Percentiles rank a stretch among this genome's conserved stretches.
Conservation (phyloP, 2,797 vertebrate species). For the Pterois miles region DNA sequence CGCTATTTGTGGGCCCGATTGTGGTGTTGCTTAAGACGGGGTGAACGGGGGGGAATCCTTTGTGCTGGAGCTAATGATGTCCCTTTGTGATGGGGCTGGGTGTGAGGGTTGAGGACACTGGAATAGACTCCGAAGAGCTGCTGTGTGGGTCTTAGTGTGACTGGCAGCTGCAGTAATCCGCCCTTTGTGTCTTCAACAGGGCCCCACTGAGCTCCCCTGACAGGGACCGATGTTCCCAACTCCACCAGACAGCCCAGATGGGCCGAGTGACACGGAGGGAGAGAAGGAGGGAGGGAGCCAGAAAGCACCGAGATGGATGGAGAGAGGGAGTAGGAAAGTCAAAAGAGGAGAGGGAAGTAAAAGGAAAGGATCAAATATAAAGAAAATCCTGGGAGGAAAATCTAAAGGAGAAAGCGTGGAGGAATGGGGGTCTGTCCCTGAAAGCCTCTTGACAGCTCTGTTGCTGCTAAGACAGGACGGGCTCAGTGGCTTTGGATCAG, state of each 20-base stretch:
- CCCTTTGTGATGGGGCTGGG: conserved; percentile 80
- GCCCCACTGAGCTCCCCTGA: conserved; percentile 83
- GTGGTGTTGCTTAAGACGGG: conserved; percentile 74
- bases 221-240: conserved; percentile 79
- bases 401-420: background rate
- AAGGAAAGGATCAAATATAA: conserved; percentile 14
- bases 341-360: conserved; percentile 22
- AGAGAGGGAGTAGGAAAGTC: conserved; percentile 46
- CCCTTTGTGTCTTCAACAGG: conserved; percentile 85
- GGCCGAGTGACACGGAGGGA: conserved; percentile 70
- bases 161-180: conserved; percentile 90
- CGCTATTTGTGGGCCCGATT: conserved; percentile 78
- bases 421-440: conserved; percentile 29
- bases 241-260: conserved; percentile 85
- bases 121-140: conserved; percentile 80
- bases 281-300: conserved; percentile 36
- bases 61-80: conserved; percentile 85
- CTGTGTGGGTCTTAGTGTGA: conserved; percentile 88
- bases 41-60: conserved; percentile 70
- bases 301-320: conserved; percentile 25
- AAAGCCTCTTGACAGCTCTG: conserved; percentile 62
- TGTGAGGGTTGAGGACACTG: conserved; percentile 83
- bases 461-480: conserved; percentile 42
- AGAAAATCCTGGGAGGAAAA: conserved; percentile 19
- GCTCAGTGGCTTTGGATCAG: conserved; percentile 51